Evolutionary conservation across 2,888 invertebrate species (phyloP), one percentile per base, ranked within the genome.

Genomic region (Barypeithes pellucidus): DNA sequence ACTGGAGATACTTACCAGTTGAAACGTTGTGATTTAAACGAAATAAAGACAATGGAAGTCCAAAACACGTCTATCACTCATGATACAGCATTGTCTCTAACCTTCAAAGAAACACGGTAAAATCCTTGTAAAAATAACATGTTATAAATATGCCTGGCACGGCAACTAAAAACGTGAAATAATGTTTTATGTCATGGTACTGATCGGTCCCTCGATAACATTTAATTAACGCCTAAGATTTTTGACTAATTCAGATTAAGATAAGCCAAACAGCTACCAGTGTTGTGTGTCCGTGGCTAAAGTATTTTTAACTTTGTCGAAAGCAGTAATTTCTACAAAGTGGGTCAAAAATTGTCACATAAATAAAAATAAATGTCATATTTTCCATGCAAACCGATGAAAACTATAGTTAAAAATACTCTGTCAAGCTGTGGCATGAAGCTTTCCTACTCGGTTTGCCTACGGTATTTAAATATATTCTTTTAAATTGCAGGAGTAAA

Each of bases 181-280:
- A 80, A 81, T 80, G 77, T 79, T 78, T 77, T 75, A 79, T 78
- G 77, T 80, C 79, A 79, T 79, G 50, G 52, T 52, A 24, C 66
- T 57, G 75, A 76, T 76, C 73, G 67, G 70, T 47, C 70, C 54
- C 67, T 78, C 78, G 82, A 81, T 79, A 81, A 80, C 73, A 76
- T 79, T 81, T 82, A 82, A 82, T 82, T 82, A 82, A 81, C 80
- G 81, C 79, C 79, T 73, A 77, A 78, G 79, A 79, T 79, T 82
- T 82, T 76, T 81, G 81, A 82, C 81, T 81, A 81, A 81, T 81
- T 81, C 79, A 73, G 79, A 82, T 82, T 79, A 63, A 80, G 82
- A 82, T 82, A 81, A 82, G 78, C 62, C 70, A 77, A 73, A 81
- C 78, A 79, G 82, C 82, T 82, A 80, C 82, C 79, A 81, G 81